Percentiles rank a stretch among this genome's conserved stretches.
phyloP scores from a whole-genome alignment of 1,140 invertebrate species.

The Amyelois transitella region DNA sequence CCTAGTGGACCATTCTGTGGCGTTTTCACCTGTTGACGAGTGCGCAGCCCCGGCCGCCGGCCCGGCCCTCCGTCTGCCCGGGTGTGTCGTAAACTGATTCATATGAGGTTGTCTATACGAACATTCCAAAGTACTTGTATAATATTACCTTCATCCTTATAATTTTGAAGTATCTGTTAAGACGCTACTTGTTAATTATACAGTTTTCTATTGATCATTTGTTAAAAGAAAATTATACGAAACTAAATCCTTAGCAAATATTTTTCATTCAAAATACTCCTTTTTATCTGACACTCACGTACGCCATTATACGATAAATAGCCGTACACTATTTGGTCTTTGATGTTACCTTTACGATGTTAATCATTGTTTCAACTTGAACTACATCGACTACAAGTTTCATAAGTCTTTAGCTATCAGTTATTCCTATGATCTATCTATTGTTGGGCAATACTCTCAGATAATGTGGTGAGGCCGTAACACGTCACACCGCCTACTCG shows the following conservation, averaged over 20 bases:
- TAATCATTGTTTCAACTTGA: slow-evolving; percentile 67
- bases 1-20: slow-evolving; percentile 27
- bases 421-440: slow-evolving; percentile 5
- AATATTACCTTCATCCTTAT: slow-evolving; percentile 71
- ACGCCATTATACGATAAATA: not conserved
- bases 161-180: slow-evolving; percentile 73
- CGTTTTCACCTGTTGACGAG: slow-evolving; percentile 51
- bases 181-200: slow-evolving; percentile 75
- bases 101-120: slow-evolving; percentile 70
- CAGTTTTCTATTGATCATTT: slow-evolving; percentile 75
- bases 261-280: slow-evolving; percentile 42
- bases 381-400: slow-evolving; percentile 45
- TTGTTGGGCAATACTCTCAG: slow-evolving; percentile 41
- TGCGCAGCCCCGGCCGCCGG: slow-evolving; percentile 13
- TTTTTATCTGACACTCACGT: slow-evolving; percentile 2
- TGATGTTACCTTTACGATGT: slow-evolving; percentile 6
- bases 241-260: slow-evolving; percentile 68
- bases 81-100: slow-evolving; percentile 44
- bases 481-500: slow-evolving; percentile 5
- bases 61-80: slow-evolving; percentile 4
- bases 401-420: slow-evolving; percentile 28
- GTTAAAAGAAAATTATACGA: slow-evolving; percentile 75
- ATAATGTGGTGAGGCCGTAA: slow-evolving; percentile 2
- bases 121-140: slow-evolving; percentile 74
- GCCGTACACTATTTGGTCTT: not conserved